Percentiles rank a stretch among this genome's conserved stretches.
Evolutionary conservation across 2,888 invertebrate genomes (phyloP).

Genomic region (Aporophyla lueneburgensis): DNA sequence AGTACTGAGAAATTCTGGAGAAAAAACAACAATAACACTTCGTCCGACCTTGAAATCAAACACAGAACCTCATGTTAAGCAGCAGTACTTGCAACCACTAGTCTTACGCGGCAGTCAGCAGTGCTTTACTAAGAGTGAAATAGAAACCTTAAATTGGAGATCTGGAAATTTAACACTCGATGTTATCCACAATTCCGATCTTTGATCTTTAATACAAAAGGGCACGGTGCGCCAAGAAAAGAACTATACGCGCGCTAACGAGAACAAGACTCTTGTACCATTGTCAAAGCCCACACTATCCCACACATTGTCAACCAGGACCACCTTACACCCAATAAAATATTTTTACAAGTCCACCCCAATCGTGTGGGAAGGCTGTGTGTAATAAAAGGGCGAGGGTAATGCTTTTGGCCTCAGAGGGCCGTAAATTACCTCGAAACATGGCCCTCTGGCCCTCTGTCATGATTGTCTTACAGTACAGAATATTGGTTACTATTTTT

Average conservation of each 20-base stretch:
- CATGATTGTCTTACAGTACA: constrained; percentile 71
- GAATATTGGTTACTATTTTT: constrained; percentile 64
- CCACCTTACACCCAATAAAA: constrained; percentile 69
- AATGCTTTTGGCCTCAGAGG: constrained; percentile 67
- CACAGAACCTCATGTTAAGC: too few species aligned
- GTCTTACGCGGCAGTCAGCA: too few species aligned
- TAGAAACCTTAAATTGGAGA: background rate
- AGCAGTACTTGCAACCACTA: too few species aligned
- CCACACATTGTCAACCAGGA: constrained; percentile 47
- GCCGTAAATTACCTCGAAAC: constrained; percentile 76
- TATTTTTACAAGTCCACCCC: constrained; percentile 73
- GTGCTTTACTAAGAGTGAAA: background rate
- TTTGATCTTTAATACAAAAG: constrained; percentile 4
- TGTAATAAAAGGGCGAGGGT: constrained; percentile 69
- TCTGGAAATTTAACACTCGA: background rate
- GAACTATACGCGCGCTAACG: background rate
- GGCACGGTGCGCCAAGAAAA: constrained; percentile 1
- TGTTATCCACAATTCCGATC: background rate
- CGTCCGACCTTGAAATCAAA: too few species aligned
- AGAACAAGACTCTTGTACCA: constrained; percentile 12
- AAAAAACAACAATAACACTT: too few species aligned
- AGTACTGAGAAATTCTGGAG: too few species aligned
- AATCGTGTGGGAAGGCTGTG: constrained; percentile 66
- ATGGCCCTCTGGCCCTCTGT: constrained; percentile 72
- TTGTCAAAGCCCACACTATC: constrained; percentile 17